phyloP scores from a whole-genome alignment of 1,140 invertebrate species.

The Tetragonula clypearis region DNA sequence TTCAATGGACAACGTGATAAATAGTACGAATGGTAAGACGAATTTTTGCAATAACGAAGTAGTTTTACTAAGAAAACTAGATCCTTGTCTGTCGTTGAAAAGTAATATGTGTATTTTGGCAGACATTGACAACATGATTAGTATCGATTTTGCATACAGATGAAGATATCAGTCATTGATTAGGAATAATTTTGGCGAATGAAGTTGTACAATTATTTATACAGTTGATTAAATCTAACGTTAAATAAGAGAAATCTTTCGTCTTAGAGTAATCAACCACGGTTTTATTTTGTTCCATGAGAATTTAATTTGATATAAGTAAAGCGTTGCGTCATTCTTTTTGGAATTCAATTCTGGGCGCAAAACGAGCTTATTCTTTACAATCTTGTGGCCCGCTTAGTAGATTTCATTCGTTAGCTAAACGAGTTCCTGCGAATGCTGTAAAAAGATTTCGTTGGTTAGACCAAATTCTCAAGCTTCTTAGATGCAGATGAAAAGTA shows the following conservation, averaged over 20 bases:
- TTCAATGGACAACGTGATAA: too few species aligned
- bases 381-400: background rate
- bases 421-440: background rate
- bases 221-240: background rate
- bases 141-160: conserved; percentile 14
- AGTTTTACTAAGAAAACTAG: background rate
- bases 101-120: background rate
- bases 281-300: too few species aligned
- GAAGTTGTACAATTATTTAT: background rate
- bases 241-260: background rate
- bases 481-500: background rate
- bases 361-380: conserved; percentile 11
- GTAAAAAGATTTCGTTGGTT: conserved; percentile 4
- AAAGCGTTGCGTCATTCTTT: background rate
- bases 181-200: background rate
- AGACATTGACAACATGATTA: conserved; percentile 32
- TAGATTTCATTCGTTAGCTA: conserved; percentile 2
- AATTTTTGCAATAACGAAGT: background rate
- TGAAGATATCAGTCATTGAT: background rate
- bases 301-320: background rate
- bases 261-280: background rate
- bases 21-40: background rate
- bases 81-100: background rate
- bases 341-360: background rate
- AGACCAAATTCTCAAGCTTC: background rate